phyloP scores from a whole-genome alignment of 2,797 vertebrate genomes.

The Platalea minor region DNA sequence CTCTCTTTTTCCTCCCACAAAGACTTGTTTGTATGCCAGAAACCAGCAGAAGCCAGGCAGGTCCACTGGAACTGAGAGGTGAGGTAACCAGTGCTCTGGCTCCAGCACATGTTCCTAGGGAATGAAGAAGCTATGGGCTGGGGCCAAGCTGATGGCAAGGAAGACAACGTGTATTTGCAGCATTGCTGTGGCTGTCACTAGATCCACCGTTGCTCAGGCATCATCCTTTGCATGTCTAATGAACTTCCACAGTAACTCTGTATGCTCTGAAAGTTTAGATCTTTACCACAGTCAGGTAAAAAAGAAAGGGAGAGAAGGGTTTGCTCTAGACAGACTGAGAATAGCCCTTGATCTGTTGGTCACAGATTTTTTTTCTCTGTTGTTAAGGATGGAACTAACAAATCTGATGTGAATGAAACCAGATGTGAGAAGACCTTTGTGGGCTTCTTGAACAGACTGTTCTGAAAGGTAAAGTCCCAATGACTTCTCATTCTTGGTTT shows the following conservation, averaged over 20 bases:
- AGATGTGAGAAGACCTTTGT: background rate
- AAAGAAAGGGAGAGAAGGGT: background rate
- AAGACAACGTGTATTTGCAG: background rate
- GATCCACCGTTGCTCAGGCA: background rate
- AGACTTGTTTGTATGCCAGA: background rate
- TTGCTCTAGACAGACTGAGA: background rate
- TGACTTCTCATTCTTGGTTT: background rate
- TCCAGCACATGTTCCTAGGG: background rate
- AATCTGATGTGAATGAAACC: background rate
- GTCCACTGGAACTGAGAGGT: background rate
- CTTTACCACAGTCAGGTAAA: background rate
- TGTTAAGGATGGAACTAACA: background rate
- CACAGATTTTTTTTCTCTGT: background rate
- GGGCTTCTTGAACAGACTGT: background rate
- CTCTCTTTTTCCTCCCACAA: background rate
- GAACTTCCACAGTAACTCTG: background rate
- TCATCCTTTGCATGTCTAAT: background rate
- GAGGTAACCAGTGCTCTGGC: background rate
- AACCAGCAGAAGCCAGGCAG: background rate
- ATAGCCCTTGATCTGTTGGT: background rate
- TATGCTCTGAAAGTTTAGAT: background rate
- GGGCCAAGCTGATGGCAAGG: background rate
- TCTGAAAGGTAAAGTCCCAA: background rate
- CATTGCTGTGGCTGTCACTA: background rate
- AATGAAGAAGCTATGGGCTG: background rate